Evolutionary conservation across 1,140 invertebrate genomes (phyloP), one percentile per base, ranked within the genome.

Genomic region (Nebria ingens): DNA sequence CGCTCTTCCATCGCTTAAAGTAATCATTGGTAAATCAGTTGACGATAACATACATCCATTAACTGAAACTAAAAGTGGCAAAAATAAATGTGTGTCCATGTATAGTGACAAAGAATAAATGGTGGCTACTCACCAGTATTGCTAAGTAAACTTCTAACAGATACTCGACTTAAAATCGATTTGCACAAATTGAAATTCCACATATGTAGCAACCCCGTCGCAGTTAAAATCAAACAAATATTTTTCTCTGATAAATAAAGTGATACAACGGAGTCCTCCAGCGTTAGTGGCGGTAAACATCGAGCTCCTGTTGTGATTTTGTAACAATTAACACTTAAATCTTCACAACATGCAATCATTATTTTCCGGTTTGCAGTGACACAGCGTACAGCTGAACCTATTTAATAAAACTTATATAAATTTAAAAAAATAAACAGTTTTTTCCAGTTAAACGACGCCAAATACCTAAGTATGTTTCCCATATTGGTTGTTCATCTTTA

Each of bases 1-100:
- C 19, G 80, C 79, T 69, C 80, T 80, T 11, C 84, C 82, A 62
- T 79, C 84, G 13, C 77, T 83, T 15, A 87, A 67, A 21, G 81
- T 76, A 52, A 87, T 69, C 54, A 86, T 67, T 1, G 84, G 83
- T 58, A 77, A 73, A 22, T 84, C 81, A 53, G 79, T 71, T 6
- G 80, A 72, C 19, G 82, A 74, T 17, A 87, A 61, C n/a, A 71
- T 68, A 60, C 79, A 79, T 53, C 77, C 76, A 51, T 72, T 72
- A 3, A 84, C 75, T n/a, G 68, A 73, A 15, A 74, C 76, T 75
- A 70, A 60, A 72, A 74, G 13, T 29, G 13, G 13, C 4, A 29
- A 29, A 4, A 13, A 38, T 40, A 45, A 23, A 60, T 58, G n/a
- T 51, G 19, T 42, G 42, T 54, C 9, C 42, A 52, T 55, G 49